Base-by-base conservation (phyloP, 1,140 invertebrate species). In the Macrobrachium nipponense region DNA sequence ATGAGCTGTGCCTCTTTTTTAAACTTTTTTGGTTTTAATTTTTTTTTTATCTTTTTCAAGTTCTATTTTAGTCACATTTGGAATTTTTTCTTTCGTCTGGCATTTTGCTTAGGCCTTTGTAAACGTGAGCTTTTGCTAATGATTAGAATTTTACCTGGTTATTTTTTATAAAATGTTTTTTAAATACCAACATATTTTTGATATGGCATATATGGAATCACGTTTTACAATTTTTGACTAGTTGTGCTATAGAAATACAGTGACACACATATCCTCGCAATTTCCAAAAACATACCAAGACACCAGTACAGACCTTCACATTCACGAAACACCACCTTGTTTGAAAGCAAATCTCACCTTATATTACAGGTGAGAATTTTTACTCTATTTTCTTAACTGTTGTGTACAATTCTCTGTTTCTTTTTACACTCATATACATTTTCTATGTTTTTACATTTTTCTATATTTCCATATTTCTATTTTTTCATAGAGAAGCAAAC, bases 401-500 rank as follows among this genome's bases (percentile, higher is more conserved):
- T 82, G 23, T 73, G 58, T 73, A 72, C 80, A 72, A 59, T 73
- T 72, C 64, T 60, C 51, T 60, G 60, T 79, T 85, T 70, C 76
- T 85, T 85, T 85, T 77, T 68, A 80, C 77, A 80, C 66, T 80
- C 61, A 68, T 66, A 43, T 44, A 80, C 72, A 84, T 84, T 82
- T 64, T 80, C 76, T 79, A 20, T 72, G 79, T 86, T 86, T 86
- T 86, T 80, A 86, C 84, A 86, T 86, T 86, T 86, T 86, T 86
- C 78, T 80, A 86, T 86, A 86, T 86, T 86, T 86, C 66, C 84
- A 86, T 86, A 86, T 86, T 86, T 86, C 84, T 86, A 86, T 86
- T 86, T 86, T 86, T 86, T 86, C 84, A 86, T 86, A 86, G 84
- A 86, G 84, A 86, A 86, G 84, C 84, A 86, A 86, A 86, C 84